These are phyloP conservation scores for Morphnarchus princeps DNA, from an alignment of 2,113 vertebrate genomes.

Conservation along the genomic window DNA sequence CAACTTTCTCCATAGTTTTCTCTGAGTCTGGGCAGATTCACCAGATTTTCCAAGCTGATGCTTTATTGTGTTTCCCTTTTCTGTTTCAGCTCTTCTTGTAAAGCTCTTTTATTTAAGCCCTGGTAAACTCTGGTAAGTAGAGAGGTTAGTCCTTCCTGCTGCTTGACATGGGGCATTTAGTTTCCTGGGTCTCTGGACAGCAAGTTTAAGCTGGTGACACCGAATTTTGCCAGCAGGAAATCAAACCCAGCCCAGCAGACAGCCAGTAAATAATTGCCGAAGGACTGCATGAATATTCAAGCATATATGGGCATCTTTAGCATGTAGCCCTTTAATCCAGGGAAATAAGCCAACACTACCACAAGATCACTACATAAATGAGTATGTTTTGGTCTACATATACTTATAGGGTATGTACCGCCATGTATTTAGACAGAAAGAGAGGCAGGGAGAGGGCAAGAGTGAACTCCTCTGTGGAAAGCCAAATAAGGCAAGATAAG, in stretches of 20 bases:
- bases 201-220: not conserved
- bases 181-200: not conserved
- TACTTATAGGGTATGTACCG: not conserved
- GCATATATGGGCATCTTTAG: not conserved
- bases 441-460: not conserved
- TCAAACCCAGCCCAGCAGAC: not conserved
- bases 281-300: not conserved
- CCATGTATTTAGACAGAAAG: not conserved
- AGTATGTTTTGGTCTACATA: not conserved
- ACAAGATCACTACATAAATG: not conserved
- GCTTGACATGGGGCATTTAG: not conserved
- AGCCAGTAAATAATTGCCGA: not conserved
- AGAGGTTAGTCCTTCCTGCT: not conserved
- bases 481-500: constrained; percentile 16
- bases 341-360: not conserved
- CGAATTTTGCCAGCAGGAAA: not conserved
- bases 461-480: not conserved
- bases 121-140: not conserved
- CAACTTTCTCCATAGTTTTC: not conserved
- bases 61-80: not conserved
- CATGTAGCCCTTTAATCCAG: not conserved
- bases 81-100: constrained; percentile 11
- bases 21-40: not conserved
- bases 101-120: not conserved
- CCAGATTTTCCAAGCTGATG: not conserved